Evolutionary conservation across 1,140 invertebrate species (phyloP).

Genomic region (Drosophila micromelanica): DNA sequence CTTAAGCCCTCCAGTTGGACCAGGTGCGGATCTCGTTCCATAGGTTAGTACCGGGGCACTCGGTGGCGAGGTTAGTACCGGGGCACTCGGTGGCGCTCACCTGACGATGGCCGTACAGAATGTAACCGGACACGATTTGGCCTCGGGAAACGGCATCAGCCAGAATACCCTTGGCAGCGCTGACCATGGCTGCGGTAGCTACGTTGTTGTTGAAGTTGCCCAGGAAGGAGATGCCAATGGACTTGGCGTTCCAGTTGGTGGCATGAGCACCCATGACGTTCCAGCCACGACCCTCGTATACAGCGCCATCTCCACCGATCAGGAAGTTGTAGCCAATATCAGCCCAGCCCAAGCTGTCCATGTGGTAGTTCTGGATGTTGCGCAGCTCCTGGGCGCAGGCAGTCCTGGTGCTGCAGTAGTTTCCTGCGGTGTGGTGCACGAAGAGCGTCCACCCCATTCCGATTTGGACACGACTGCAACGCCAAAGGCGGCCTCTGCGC

Average conservation of each 20-base stretch:
- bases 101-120: constrained; percentile 89
- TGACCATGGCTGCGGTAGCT: constrained; percentile 72
- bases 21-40: constrained; percentile 88
- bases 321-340: constrained; percentile 89
- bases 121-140: constrained; percentile 87
- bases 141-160: constrained; percentile 86
- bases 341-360: constrained; percentile 86
- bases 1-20: constrained; percentile 86
- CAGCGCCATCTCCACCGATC: constrained; percentile 86
- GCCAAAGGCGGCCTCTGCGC: constrained; percentile 50
- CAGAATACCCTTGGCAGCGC: constrained; percentile 86
- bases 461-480: constrained; percentile 84
- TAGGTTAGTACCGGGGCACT: constrained; percentile 89
- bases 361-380: constrained; percentile 86
- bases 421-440: constrained; percentile 89
- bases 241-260: constrained; percentile 87
- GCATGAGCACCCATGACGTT: constrained; percentile 88
- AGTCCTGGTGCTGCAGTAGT: constrained; percentile 84
- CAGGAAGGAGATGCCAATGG: constrained; percentile 88
- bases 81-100: constrained; percentile 89
- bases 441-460: constrained; percentile 87
- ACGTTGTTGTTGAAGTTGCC: constrained; percentile 85
- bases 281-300: constrained; percentile 89
- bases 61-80: constrained; percentile 87
- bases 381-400: constrained; percentile 85